These are phyloP conservation scores for Drosophila novamexicana DNA, from an alignment of 1,140 invertebrate genomes.

Conservation along the genomic window DNA sequence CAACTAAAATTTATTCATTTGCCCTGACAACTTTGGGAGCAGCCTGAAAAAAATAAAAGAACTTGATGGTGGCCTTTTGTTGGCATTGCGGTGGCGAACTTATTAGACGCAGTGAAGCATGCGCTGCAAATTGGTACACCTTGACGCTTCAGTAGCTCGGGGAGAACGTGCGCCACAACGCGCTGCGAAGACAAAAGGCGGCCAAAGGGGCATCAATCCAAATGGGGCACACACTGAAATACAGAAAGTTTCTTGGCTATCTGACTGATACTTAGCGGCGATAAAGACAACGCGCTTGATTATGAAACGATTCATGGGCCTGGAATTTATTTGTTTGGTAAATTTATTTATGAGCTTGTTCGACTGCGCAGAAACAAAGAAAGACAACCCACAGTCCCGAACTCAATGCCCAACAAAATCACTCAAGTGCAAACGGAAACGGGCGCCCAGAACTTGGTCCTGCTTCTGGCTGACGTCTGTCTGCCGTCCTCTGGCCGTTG, in stretches of 20 bases:
- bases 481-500: neutral
- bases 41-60: conserved; percentile 26
- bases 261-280: conserved; percentile 73
- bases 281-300: conserved; percentile 79
- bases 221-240: neutral
- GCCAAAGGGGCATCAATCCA: conserved; percentile 60
- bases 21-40: conserved; percentile 56
- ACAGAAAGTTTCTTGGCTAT: conserved; percentile 58
- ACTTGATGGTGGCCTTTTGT: conserved; percentile 27
- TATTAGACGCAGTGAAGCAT: conserved; percentile 80
- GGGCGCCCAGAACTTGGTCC: conserved; percentile 70
- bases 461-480: conserved; percentile 29
- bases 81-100: conserved; percentile 66
- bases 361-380: conserved; percentile 67
- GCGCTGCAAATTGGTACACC: conserved; percentile 80
- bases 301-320: conserved; percentile 66
- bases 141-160: conserved; percentile 75
- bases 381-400: conserved; percentile 25
- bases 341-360: conserved; percentile 82
- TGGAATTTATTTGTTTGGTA: conserved; percentile 77
- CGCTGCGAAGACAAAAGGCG: conserved; percentile 63
- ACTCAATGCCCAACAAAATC: conserved; percentile 59
- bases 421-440: conserved; percentile 79
- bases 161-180: conserved; percentile 19
- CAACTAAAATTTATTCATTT: conserved; percentile 75